Conservation (phyloP, 2,888 invertebrate genomes). For the Tetragonula carbonaria region DNA sequence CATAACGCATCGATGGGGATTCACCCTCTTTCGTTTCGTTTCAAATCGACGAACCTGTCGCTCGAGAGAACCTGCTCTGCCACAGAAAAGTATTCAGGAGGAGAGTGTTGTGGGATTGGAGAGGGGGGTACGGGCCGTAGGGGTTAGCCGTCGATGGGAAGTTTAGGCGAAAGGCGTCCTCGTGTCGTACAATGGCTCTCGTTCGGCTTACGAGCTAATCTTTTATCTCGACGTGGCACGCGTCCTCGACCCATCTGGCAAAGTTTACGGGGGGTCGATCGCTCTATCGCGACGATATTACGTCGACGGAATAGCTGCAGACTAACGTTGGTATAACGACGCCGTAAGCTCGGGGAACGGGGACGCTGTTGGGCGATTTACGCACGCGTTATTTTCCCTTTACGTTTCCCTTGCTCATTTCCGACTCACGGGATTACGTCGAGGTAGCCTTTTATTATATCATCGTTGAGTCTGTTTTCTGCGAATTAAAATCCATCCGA, state of each 20-base stretch:
- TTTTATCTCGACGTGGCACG: constrained; percentile 82
- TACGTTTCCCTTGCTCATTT: neutral
- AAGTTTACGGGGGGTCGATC: constrained; percentile 80
- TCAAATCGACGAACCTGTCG: constrained; percentile 72
- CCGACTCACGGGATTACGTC: constrained; percentile 34
- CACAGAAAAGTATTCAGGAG: constrained; percentile 1
- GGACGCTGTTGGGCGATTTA: constrained; percentile 46
- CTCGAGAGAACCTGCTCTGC: constrained; percentile 69
- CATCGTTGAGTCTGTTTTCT: constrained; percentile 32
- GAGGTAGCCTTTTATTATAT: constrained; percentile 39
- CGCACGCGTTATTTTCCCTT: constrained; percentile 51
- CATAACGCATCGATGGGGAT: neutral
- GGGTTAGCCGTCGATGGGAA: constrained; percentile 29
- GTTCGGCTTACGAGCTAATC: constrained; percentile 76
- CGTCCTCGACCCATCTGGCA: constrained; percentile 81
- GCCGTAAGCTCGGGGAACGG: constrained; percentile 34
- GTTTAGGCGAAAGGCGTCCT: constrained; percentile 36
- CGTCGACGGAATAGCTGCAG: constrained; percentile 47
- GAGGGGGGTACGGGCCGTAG: neutral
- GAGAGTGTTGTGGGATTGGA: constrained; percentile 46
- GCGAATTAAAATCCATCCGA: constrained; percentile 48
- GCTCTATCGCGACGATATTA: constrained; percentile 73
- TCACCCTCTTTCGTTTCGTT: constrained; percentile 33
- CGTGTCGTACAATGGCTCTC: constrained; percentile 74
- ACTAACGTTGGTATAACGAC: constrained; percentile 47